Conservation (phyloP, 2,113 vertebrate species). For the Halichoeres trimaculatus region DNA sequence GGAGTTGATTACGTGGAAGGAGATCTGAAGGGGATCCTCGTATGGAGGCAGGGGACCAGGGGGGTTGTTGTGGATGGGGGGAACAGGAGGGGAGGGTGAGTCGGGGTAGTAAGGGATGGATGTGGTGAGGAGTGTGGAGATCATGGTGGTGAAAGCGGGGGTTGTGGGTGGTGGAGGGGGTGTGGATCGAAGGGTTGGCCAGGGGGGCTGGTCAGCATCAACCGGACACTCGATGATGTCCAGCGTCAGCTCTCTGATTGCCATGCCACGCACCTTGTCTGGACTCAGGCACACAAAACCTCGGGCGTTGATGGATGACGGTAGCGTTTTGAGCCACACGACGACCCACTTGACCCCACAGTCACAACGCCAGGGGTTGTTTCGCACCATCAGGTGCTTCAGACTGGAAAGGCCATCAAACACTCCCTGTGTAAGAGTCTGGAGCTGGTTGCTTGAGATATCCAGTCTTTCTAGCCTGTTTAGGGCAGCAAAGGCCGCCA, state of each 20-base stretch:
- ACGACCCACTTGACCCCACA: slow-evolving; percentile 97
- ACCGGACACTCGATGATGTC: slow-evolving; percentile 93
- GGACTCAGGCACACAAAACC: slow-evolving; percentile 96
- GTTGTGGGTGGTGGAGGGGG: slow-evolving; percentile 74
- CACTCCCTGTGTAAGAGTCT: slow-evolving; percentile 90
- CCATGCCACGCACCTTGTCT: slow-evolving; percentile 94
- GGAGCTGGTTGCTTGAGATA: slow-evolving; percentile 94
- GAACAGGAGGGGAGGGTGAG: slow-evolving; percentile 72
- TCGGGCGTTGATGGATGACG: slow-evolving; percentile 89
- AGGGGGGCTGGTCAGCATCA: slow-evolving; percentile 72
- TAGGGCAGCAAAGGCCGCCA: slow-evolving; percentile 90
- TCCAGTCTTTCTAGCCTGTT: slow-evolving; percentile 92
- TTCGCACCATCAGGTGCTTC: slow-evolving; percentile 91
- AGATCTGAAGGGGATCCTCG: slow-evolving; percentile 90
- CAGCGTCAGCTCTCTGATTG: slow-evolving; percentile 94
- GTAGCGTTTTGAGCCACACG: slow-evolving; percentile 94
- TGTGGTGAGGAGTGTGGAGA: slow-evolving; percentile 67
- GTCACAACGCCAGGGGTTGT: slow-evolving; percentile 96
- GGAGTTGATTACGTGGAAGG: slow-evolving; percentile 91
- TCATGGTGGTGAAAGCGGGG: slow-evolving; percentile 61
- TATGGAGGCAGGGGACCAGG: slow-evolving; percentile 84
- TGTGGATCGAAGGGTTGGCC: slow-evolving; percentile 81
- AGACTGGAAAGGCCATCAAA: slow-evolving; percentile 92
- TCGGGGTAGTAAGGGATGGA: slow-evolving; percentile 67
- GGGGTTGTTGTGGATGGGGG: slow-evolving; percentile 83